phyloP scores from a whole-genome alignment of 2,888 invertebrate genomes.

The Apodemia mormo region DNA sequence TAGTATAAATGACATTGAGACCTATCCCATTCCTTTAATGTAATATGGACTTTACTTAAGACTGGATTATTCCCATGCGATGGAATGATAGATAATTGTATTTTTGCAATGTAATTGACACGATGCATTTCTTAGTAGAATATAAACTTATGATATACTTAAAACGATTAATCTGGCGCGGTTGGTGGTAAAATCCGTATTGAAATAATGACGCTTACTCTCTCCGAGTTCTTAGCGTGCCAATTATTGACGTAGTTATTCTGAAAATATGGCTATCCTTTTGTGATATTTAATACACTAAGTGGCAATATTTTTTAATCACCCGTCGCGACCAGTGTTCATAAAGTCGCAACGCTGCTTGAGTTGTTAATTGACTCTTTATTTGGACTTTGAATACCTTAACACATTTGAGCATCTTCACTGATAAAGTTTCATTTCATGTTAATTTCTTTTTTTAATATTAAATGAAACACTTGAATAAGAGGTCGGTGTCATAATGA shows the following conservation, averaged over 20 bases:
- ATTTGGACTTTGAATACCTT: constrained; percentile 45
- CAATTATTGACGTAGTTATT: constrained; percentile 81
- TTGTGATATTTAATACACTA: constrained; percentile 71
- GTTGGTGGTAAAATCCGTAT: constrained; percentile 76
- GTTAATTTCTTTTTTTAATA: constrained; percentile 9
- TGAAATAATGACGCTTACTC: constrained; percentile 71
- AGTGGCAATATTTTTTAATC: constrained; percentile 70
- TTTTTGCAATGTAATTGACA: constrained; percentile 76
- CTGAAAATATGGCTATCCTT: constrained; percentile 75
- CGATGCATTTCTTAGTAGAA: constrained; percentile 55
- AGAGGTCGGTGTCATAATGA: neutral
- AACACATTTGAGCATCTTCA: constrained; percentile 44
- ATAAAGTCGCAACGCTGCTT: constrained; percentile 51
- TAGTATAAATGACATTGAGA: neutral
- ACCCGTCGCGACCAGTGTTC: constrained; percentile 53
- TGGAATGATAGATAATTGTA: constrained; percentile 73
- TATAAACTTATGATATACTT: constrained; percentile 74
- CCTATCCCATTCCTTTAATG: constrained; percentile 32
- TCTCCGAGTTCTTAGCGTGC: constrained; percentile 66
- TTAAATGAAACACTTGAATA: constrained; percentile 1
- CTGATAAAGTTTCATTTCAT: constrained; percentile 31
- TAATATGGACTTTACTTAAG: constrained; percentile 56
- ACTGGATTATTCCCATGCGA: constrained; percentile 32
- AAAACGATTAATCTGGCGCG: constrained; percentile 77
- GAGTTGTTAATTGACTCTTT: constrained; percentile 69